These are phyloP conservation scores for Orthonevra nobilis DNA, from an alignment of 2,888 invertebrate genomes.

Conservation along the genomic window DNA sequence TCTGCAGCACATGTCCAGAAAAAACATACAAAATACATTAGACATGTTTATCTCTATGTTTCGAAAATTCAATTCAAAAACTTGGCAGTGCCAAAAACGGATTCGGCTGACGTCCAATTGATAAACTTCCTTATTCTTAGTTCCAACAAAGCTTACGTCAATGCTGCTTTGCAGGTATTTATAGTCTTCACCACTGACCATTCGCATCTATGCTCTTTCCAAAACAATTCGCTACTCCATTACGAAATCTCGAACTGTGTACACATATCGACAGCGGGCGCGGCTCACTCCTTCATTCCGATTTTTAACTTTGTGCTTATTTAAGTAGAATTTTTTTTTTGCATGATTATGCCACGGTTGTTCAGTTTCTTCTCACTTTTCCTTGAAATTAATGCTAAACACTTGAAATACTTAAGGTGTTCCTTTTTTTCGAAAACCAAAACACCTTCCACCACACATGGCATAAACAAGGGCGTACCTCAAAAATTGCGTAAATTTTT, in stretches of 20 bases:
- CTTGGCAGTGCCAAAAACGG: constrained; percentile 16
- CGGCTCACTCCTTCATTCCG: neutral
- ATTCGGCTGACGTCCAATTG: constrained; percentile 11
- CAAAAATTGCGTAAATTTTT: constrained; percentile 7
- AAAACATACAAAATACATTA: neutral
- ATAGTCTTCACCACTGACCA: constrained; percentile 3
- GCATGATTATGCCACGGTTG: constrained; percentile 3
- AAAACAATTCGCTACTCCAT: neutral
- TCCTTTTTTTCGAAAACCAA: neutral
- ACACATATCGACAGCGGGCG: constrained; percentile 1
- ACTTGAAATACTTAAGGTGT: neutral
- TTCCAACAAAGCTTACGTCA: constrained; percentile 9
- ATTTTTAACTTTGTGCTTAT: constrained; percentile 11
- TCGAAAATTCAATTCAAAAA: neutral
- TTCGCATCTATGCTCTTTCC: neutral
- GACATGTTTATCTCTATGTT: neutral
- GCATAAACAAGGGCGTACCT: constrained; percentile 10
- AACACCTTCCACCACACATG: constrained; percentile 1
- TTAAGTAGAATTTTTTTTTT: constrained; percentile 6
- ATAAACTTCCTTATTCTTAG: neutral
- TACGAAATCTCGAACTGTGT: neutral
- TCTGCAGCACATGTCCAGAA: neutral
- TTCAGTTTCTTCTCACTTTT: neutral
- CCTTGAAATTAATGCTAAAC: constrained; percentile 7
- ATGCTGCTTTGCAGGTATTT: constrained; percentile 16